Conservation (phyloP, 2,113 vertebrate species). For the Rhipidura dahli region DNA sequence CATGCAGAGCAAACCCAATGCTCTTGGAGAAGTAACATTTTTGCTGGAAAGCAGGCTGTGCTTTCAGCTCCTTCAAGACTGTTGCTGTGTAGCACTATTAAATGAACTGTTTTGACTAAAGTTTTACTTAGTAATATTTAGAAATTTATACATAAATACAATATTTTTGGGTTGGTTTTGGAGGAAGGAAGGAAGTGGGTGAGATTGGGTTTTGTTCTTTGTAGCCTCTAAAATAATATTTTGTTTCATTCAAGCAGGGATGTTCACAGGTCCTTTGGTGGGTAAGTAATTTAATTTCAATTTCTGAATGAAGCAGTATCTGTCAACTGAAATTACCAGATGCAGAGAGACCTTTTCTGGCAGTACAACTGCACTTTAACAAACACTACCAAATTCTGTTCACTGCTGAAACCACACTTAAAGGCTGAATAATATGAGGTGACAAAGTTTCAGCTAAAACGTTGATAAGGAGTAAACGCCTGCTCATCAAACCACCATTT, state of each 20-base stretch:
- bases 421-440: not conserved
- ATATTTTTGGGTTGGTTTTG: not conserved
- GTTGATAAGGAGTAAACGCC: not conserved
- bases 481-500: not conserved
- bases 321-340: not conserved
- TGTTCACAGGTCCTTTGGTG: rapidly evolving
- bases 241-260: not conserved
- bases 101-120: not conserved
- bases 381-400: not conserved
- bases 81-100: not conserved
- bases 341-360: not conserved
- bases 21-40: not conserved
- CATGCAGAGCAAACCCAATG: not conserved
- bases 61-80: not conserved
- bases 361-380: not conserved
- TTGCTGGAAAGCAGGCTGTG: not conserved
- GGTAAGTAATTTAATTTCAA: slow-evolving; percentile 5
- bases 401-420: not conserved
- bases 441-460: not conserved
- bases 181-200: not conserved
- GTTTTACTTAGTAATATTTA: not conserved
- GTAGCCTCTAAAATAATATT: not conserved
- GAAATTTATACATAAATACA: not conserved
- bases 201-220: not conserved
- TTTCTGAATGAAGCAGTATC: not conserved